A percentile compares a stretch with the other conserved stretches of the same genome.
Evolutionary conservation across 2,888 invertebrate genomes (phyloP).

Genomic region (Euspilapteryx auroguttella): DNA sequence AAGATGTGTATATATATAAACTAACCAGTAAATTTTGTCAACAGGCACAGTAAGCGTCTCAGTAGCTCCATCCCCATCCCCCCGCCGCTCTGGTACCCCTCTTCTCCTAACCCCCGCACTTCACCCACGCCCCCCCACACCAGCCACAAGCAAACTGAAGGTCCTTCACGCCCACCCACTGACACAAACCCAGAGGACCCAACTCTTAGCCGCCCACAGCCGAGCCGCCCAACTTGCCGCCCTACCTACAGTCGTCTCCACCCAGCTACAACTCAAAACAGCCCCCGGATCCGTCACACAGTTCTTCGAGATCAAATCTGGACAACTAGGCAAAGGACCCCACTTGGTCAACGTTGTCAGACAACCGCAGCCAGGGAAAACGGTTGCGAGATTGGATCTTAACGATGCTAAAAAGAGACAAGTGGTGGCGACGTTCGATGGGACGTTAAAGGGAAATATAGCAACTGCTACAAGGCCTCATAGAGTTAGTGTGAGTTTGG

Average conservation of each 20-base stretch:
- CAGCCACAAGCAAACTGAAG: no score
- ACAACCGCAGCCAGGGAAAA: conserved; percentile 29
- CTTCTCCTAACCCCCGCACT: no score
- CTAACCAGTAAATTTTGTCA: no score
- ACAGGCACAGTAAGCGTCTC: not conserved
- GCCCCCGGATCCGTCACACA: conserved; percentile 34
- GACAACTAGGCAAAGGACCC: conserved; percentile 34
- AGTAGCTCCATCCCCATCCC: no score
- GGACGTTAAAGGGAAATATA: conserved; percentile 4
- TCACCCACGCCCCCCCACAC: conserved; percentile 4
- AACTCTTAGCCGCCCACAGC: conserved; percentile 27
- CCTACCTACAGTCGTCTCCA: conserved; percentile 32
- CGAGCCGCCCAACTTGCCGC: conserved; percentile 10
- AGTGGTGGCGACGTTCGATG: conserved; percentile 10
- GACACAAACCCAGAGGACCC: conserved; percentile 28
- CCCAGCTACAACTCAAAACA: conserved; percentile 18
- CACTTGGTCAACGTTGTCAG: conserved; percentile 44
- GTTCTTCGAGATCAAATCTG: conserved; percentile 41
- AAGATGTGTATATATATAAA: no score
- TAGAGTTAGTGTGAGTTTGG: conserved; percentile 23
- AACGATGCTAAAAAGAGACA: conserved; percentile 25
- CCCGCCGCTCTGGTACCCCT: no score
- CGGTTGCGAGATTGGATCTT: conserved; percentile 21
- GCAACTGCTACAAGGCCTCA: conserved; percentile 13
- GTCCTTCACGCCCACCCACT: conserved; percentile 39